Evolutionary conservation across 2,797 vertebrate genomes (phyloP).

Genomic region (Dendrocincla fuliginosa): DNA sequence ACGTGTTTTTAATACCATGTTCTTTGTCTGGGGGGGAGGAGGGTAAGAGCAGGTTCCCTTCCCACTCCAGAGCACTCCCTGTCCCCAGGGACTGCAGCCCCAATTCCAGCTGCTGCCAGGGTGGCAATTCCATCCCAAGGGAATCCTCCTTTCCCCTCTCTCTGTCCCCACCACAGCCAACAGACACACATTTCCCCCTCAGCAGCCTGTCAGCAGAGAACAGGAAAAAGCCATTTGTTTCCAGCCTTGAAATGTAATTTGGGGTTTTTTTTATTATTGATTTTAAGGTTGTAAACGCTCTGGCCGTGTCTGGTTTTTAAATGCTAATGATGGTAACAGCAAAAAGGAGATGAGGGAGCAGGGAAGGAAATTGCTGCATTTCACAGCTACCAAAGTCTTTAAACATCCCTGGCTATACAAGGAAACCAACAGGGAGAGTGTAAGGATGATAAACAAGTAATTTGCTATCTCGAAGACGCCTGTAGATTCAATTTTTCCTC

Average conservation of each 20-base stretch:
- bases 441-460: neutral
- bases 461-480: neutral
- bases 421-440: neutral
- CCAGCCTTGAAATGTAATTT: neutral
- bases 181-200: neutral
- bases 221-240: neutral
- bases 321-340: neutral
- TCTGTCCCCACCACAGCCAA: neutral
- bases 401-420: neutral
- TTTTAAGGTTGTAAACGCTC: neutral
- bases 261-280: neutral
- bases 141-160: neutral
- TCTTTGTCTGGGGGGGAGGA: neutral
- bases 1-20: accelerated
- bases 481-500: neutral
- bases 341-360: neutral
- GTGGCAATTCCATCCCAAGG: neutral
- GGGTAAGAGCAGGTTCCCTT: neutral
- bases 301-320: neutral
- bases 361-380: slow-evolving; percentile 12
- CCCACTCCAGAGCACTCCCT: accelerated
- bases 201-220: neutral
- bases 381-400: neutral
- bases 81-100: neutral
- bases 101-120: neutral